Base-by-base conservation (phyloP, 2,113 vertebrate species). In the Corapipo altera region DNA sequence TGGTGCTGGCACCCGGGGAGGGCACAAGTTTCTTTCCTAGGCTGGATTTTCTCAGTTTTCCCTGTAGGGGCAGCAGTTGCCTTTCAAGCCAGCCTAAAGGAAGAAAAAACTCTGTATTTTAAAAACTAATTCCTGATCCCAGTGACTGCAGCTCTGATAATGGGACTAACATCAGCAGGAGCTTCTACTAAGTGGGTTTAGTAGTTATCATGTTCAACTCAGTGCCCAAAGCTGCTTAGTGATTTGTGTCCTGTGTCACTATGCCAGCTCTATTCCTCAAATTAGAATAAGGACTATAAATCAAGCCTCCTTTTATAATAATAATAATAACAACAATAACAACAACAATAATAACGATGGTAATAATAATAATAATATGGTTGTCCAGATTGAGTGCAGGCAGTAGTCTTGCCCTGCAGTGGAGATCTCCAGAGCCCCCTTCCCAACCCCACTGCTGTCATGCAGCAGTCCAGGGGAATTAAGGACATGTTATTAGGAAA, bases 11-110 rank as follows among this genome's bases (percentile, higher is more conserved):
- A 54, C 21, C 11, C 4, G 2, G 22, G 16, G 22, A 88, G 27
- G 26, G 30, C 71, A n/a, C 5, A 18, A 27, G 11, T 54, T 76
- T 59, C 75, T 61, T 48, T 43, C n/a, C 51, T 58, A 57, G 12
- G 2, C 55, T 54, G 85, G 66, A 69, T 90, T 92, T 88, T 75
- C 92, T 58, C 61, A 0, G 20, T 72, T 90, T 75, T 72, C 71
- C 91, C 86, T 83, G 48, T 61, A 85, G 94, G 75, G 93, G 91
- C 96, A 95, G 92, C 73, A 89, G 69, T 77, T 66, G 65, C 74
- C 66, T 88, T 82, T 62, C 74, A 71, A 85, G 85, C 26, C 57
- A 91, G 26, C 33, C 73, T 28, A 54, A 51, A 87, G 23, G 43
- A 64, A 74, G 28, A 14, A 61, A 73, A 74, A 81, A 0, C 46